These are phyloP conservation scores for Beroe ovata DNA, from an alignment of 37 sponge, comb jelly and placozoan species.

Conservation along the genomic window DNA sequence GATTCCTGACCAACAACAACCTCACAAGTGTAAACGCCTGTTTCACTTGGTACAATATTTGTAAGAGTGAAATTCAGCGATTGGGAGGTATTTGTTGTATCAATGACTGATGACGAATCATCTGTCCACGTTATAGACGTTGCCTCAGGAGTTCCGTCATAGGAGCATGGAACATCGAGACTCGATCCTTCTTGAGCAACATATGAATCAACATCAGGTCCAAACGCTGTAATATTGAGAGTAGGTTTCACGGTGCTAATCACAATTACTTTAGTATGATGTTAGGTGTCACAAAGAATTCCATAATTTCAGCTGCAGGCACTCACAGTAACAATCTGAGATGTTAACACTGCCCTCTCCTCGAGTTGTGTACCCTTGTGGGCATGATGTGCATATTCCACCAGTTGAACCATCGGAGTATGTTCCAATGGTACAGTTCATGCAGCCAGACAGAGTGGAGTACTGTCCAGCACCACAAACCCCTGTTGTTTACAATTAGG, in stretches of 20 bases:
- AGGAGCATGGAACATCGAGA: background rate
- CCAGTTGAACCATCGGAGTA: background rate
- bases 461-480: slow-evolving; percentile 8
- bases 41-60: background rate
- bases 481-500: too few relatives aligned
- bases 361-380: background rate
- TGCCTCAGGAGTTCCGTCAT: slow-evolving; percentile 42
- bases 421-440: background rate
- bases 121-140: slow-evolving; percentile 6
- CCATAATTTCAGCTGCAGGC: too few relatives aligned
- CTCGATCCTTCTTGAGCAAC: background rate
- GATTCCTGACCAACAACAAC: background rate
- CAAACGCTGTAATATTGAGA: too few relatives aligned
- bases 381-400: background rate
- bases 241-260: too few relatives aligned
- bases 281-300: too few relatives aligned
- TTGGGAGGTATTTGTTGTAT: slow-evolving; percentile 3
- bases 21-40: slow-evolving; percentile 33
- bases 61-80: background rate
- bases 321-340: background rate
- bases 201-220: background rate
- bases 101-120: background rate
- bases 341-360: background rate
- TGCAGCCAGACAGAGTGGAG: background rate
- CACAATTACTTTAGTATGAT: too few relatives aligned